Conservation (phyloP, 2,888 invertebrate genomes). For the Drosophila gaucha region DNA sequence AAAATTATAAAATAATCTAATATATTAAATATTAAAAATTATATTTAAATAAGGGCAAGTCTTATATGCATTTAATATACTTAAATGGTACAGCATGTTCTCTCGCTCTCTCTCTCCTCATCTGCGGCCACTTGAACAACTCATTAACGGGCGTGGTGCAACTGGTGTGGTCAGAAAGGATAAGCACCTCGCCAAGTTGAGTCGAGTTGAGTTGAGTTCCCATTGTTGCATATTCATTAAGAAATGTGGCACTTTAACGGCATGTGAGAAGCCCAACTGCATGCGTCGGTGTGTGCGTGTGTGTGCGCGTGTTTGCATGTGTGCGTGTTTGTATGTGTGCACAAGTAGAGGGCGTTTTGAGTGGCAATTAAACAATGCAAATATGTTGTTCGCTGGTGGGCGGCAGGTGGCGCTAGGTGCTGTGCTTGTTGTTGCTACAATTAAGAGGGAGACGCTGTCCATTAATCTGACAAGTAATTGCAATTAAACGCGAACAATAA, state of each 20-base stretch:
- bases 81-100: background rate
- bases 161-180: conserved; percentile 52
- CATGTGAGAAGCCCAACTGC: conserved; percentile 17
- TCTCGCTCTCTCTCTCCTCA: background rate
- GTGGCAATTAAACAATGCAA: conserved; percentile 77
- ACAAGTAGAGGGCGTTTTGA: conserved; percentile 38
- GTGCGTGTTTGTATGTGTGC: conserved; percentile 6
- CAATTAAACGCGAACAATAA: conserved; percentile 69
- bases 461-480: conserved; percentile 77
- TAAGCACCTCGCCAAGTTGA: conserved; percentile 23
- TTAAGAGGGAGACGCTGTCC: conserved; percentile 53
- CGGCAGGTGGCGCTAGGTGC: conserved; percentile 26
- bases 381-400: conserved; percentile 14
- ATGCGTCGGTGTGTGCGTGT: background rate
- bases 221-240: conserved; percentile 71
- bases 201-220: conserved; percentile 38
- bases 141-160: conserved; percentile 31
- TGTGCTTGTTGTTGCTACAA: conserved; percentile 47
- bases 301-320: background rate
- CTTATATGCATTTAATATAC: background rate
- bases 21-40: too few species aligned
- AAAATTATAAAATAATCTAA: too few species aligned
- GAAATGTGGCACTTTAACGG: conserved; percentile 52
- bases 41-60: too few species aligned
- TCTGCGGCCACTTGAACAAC: conserved; percentile 5